Conservation (phyloP, 1,140 invertebrate species). For the Frieseomelitta varia region DNA sequence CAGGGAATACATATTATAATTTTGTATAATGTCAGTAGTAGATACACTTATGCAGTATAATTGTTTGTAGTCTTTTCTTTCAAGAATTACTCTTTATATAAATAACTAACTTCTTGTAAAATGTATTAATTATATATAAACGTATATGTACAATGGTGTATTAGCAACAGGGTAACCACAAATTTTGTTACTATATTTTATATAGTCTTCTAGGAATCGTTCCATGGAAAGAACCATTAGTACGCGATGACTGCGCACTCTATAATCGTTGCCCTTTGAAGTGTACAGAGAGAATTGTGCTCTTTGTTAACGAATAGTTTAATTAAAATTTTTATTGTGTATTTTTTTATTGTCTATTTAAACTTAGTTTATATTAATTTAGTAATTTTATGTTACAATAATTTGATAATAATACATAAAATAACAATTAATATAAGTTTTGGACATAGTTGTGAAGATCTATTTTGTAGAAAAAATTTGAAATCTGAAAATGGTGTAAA, state of each 20-base stretch:
- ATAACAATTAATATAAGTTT: conserved; percentile 4
- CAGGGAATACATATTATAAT: conserved; percentile 43
- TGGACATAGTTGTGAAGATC: not conserved
- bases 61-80: too few species aligned
- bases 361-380: conserved; percentile 15
- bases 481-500: conserved; percentile 35
- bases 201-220: not conserved
- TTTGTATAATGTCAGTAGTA: not conserved
- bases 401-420: not conserved
- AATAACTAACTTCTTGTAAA: too few species aligned
- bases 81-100: too few species aligned
- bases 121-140: too few species aligned
- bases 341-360: not conserved
- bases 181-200: too few species aligned
- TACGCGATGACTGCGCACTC: not conserved
- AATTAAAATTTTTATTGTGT: not conserved
- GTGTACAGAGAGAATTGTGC: not conserved
- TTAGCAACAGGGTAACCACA: too few species aligned
- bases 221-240: not conserved
- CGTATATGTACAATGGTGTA: too few species aligned
- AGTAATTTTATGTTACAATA: conserved; percentile 18
- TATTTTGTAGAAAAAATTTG: not conserved
- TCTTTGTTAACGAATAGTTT: not conserved
- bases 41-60: not conserved
- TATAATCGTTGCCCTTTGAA: not conserved